Evolutionary conservation across 2,888 invertebrate species (phyloP), one percentile per base, ranked within the genome.

Genomic region (Lottia gigantea): DNA sequence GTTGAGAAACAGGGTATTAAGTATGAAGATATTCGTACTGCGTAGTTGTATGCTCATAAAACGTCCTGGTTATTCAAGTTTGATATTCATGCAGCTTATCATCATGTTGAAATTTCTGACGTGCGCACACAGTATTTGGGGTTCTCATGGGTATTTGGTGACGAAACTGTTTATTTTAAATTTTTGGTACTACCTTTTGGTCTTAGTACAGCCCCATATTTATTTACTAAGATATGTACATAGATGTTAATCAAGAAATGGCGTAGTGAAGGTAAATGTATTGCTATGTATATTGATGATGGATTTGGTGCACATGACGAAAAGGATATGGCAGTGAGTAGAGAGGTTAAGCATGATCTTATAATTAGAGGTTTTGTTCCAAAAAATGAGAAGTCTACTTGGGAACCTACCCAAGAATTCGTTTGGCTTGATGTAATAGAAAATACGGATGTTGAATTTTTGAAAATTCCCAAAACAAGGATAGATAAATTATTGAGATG

Each of bases 261-360:
- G 72, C 31, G 72, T 49, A 55, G 66, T 62, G 75, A 75, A 45
- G 74, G 74, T 14, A 70, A 71, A 55, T 55, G 23, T 55, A 55
- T 70, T 11, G 46, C 73, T 62, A 74, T 75, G 74, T 75, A 72
- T 46, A 47, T 74, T 19, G 78, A 75, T 63, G 75, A 75, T 47
- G 75, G 74, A 45, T 68, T 75, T 64, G 71, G 67, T 12, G 49
- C 67, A 66, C 62, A 40, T n/a, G 26, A 14, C 25, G 40, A 49
- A 55, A 23, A 46, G n/a, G 62, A 67, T 16, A 61, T 31, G 16
- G 19, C 40, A 26, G 66, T 49, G 23, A 26, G 49, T 49, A 6
- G 19, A 49, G 49, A 49, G 16, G 49, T 49, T 49, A 49, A 49
- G 49, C 15, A 40, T 19, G 76, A 76, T 68, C 47, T 68, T 8